Conservation (phyloP, 1,140 invertebrate species). For the Drosophila suzukii region DNA sequence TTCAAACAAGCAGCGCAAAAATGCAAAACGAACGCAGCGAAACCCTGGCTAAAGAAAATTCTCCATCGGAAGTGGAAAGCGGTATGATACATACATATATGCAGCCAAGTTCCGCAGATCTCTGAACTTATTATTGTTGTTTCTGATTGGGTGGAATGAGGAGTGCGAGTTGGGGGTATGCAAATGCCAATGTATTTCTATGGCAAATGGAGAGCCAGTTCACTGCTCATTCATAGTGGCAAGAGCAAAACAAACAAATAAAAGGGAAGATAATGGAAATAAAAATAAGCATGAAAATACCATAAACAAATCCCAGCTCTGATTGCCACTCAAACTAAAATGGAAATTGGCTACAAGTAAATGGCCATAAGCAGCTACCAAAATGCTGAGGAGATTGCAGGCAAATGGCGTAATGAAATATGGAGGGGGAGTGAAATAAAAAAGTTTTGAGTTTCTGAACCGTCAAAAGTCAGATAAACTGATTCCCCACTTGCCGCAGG, state of each 20-base stretch:
- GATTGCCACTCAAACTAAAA: constrained; percentile 69
- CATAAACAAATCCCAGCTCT: constrained; percentile 61
- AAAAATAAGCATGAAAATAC: constrained; percentile 67
- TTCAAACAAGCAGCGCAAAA: constrained; percentile 60
- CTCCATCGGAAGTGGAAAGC: constrained; percentile 9
- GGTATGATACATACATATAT: constrained; percentile 12
- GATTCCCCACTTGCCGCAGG: background rate
- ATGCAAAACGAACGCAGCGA: constrained; percentile 30
- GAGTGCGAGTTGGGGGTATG: constrained; percentile 23
- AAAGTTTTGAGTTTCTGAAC: constrained; percentile 21
- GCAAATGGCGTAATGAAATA: constrained; percentile 21
- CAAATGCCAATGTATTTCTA: constrained; percentile 57
- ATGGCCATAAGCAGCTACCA: constrained; percentile 62
- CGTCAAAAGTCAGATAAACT: constrained; percentile 13
- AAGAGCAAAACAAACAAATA: constrained; percentile 57
- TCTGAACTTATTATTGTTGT: constrained; percentile 44
- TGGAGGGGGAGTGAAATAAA: constrained; percentile 9
- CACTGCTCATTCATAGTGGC: constrained; percentile 41
- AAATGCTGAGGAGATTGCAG: constrained; percentile 31
- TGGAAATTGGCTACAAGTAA: constrained; percentile 65
- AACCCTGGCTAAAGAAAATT: constrained; percentile 34
- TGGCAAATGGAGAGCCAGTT: constrained; percentile 28
- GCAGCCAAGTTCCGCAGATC: constrained; percentile 23
- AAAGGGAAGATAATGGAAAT: constrained; percentile 49
- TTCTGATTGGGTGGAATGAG: constrained; percentile 8